Base-by-base conservation (phyloP, 2,888 invertebrate genomes). In the Sialis lutaria region DNA sequence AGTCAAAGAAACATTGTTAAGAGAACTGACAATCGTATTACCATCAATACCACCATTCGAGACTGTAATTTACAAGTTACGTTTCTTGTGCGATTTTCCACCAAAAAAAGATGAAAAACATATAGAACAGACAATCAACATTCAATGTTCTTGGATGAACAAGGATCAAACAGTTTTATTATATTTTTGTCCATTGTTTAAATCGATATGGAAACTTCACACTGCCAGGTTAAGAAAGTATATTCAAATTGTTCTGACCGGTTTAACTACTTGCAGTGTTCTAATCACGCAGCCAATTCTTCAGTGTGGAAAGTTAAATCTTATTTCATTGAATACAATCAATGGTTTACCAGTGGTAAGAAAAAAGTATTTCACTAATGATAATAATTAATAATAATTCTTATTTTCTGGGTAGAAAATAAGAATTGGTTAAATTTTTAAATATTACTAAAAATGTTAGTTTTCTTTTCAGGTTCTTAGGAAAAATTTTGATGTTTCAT, bases 211-310 rank as follows among this genome's bases (percentile, higher is more conserved):
- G 72, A 77, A 85, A 46, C 70, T 95, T 9, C 83, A 90, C 50
- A 91, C 93, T 0, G 83, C 85, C 1, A 77, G 82, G 55, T 74
- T 78, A n/a, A 71, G 85, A 54, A 93, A 93, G 67, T 91, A 87
- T 58, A 62, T 92, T 12, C 87, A 91, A 62, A 77, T 91, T 31
- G 73, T 78, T 35, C 73, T 82, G 4, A 74, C 75, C 5, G 82
- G 84, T 39, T 64, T 73, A 39, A 63, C 65, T 33, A 53, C 51
- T 48, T 65, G 65, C 48, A 54, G 58, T 8, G 49, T 70, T 5
- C 60, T 64, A 50, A 54, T 71, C 33, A 61, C 56, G 1, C 60
- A 66, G 30, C 67, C 69, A 4, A 55, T 59, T 47, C 52, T 70
- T 30, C 35, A 42, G 9, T 42, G 42, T 42, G 32, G 12, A 9